These are phyloP conservation scores for Leptinotarsa texana DNA, from an alignment of 1,140 invertebrate genomes.

Conservation along the genomic window DNA sequence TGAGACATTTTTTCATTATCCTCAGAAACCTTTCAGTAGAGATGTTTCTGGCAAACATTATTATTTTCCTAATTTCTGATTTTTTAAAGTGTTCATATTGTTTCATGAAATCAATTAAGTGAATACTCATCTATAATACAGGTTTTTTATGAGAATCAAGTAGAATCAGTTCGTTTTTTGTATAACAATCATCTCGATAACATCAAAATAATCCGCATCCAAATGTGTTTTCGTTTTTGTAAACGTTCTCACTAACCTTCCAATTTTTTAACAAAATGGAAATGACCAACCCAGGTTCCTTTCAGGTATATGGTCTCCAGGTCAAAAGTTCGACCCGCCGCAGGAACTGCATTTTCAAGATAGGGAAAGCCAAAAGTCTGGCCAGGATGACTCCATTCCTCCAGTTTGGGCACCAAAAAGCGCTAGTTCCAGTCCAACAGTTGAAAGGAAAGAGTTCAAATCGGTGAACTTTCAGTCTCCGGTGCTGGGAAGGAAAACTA, in stretches of 20 bases:
- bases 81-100: no score
- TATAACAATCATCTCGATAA: no score
- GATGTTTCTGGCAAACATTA: no score
- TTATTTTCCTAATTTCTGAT: no score
- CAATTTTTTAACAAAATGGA: not conserved
- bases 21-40: no score
- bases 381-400: slow-evolving; percentile 61
- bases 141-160: no score
- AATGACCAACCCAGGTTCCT: not conserved
- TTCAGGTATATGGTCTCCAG: slow-evolving; percentile 58
- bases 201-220: no score
- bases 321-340: slow-evolving; percentile 46
- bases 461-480: slow-evolving; percentile 78
- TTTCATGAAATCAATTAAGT: no score
- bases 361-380: slow-evolving; percentile 50
- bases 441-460: slow-evolving; percentile 71
- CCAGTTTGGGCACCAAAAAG: slow-evolving; percentile 77
- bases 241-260: not conserved
- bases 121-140: no score
- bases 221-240: no score
- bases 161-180: no score
- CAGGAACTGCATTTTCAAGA: slow-evolving; percentile 58
- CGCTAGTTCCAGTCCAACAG: slow-evolving; percentile 65
- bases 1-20: no score
- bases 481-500: slow-evolving; percentile 61